Conservation (phyloP, 2,888 invertebrate species). For the Leptopilina drosophilae region DNA sequence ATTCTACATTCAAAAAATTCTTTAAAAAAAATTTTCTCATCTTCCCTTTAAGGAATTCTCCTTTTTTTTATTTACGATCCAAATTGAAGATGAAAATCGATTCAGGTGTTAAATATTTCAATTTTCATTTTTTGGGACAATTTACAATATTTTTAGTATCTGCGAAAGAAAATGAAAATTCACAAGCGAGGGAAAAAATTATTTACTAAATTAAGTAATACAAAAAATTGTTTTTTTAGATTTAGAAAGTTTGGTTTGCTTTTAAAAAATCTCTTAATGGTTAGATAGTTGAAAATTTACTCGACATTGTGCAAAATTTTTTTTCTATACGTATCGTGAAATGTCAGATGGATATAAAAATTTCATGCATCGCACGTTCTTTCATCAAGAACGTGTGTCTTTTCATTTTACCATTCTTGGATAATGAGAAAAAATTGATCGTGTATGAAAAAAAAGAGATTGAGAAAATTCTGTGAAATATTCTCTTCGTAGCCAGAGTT, state of each 20-base stretch:
- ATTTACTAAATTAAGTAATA: no score
- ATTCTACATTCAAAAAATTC: not conserved
- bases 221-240: not conserved
- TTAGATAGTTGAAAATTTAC: not conserved
- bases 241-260: not conserved
- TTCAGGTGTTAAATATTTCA: no score
- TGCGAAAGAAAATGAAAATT: no score
- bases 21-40: not conserved
- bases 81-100: no score
- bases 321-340: not conserved
- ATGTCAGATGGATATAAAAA: not conserved
- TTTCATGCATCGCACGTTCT: slow-evolving; percentile 9
- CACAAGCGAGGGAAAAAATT: no score
- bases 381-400: slow-evolving; percentile 19
- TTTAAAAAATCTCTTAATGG: not conserved
- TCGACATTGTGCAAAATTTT: slow-evolving; percentile 22
- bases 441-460: not conserved
- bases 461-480: not conserved
- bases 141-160: no score
- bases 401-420: slow-evolving; percentile 44
- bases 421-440: slow-evolving; percentile 50
- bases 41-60: not conserved
- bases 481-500: not conserved
- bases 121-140: no score
- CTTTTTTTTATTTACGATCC: no score